A percentile compares a stretch with the other conserved stretches of the same genome.
These are phyloP conservation scores for Oreochromis aureus DNA, from an alignment of 2,113 vertebrate species.

Conservation along the genomic window DNA sequence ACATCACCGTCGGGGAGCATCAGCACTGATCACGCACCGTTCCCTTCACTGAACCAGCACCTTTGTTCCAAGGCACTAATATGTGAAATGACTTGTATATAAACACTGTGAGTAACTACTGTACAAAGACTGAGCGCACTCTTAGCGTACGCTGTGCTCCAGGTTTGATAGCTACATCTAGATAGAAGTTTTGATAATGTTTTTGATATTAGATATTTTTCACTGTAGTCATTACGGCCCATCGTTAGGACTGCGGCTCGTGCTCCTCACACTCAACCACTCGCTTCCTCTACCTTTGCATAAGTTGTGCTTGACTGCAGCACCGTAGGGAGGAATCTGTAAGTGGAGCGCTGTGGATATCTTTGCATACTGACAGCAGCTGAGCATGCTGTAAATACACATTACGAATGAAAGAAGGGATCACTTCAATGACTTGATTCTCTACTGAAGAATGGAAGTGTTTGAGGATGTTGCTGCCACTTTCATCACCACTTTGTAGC, in stretches of 20 bases:
- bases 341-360: neutral
- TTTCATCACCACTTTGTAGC: neutral
- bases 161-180: constrained; percentile 39
- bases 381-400: neutral
- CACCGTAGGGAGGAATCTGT: neutral
- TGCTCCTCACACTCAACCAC: neutral
- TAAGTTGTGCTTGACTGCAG: neutral
- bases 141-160: constrained; percentile 8
- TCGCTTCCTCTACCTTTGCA: neutral
- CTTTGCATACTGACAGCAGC: neutral
- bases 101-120: constrained; percentile 45
- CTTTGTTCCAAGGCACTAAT: constrained; percentile 43
- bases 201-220: constrained; percentile 67
- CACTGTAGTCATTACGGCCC: constrained; percentile 1
- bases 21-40: constrained; percentile 4
- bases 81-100: constrained; percentile 39
- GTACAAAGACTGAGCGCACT: neutral
- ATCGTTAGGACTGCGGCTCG: neutral
- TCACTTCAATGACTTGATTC: accelerated
- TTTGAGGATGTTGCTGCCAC: neutral
- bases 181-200: constrained; percentile 55
- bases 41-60: constrained; percentile 47
- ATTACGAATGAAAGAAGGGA: accelerated
- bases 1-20: neutral
- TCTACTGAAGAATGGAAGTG: neutral